Evolutionary conservation across 2,888 invertebrate species (phyloP).

Genomic region (Drosophila pegasa): DNA sequence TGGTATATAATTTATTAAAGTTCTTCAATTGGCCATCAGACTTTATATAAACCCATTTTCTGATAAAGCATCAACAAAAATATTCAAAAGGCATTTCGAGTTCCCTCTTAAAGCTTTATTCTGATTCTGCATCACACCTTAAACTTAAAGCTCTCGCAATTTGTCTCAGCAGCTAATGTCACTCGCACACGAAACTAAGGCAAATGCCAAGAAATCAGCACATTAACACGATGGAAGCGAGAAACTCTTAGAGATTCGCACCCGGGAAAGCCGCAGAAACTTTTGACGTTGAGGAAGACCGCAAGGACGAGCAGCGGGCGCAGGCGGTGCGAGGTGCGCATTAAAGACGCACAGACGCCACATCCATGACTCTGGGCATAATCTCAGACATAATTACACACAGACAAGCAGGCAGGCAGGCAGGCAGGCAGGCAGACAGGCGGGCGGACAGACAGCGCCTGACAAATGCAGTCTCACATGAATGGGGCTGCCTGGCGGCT

Average conservation of each 20-base stretch:
- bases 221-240: conserved; percentile 39
- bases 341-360: conserved; percentile 40
- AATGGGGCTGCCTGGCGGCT: conserved; percentile 46
- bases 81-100: not conserved
- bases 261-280: conserved; percentile 64
- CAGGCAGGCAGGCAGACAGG: not conserved
- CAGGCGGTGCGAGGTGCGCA: conserved; percentile 21
- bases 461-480: conserved; percentile 76
- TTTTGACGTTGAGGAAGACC: conserved; percentile 63
- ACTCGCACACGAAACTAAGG: conserved; percentile 32
- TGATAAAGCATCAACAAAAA: not conserved
- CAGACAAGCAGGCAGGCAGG: conserved; percentile 31
- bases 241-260: conserved; percentile 51
- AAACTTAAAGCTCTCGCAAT: not conserved
- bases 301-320: conserved; percentile 30
- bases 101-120: not conserved
- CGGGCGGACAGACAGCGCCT: conserved; percentile 34
- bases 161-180: conserved; percentile 32
- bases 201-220: conserved; percentile 59
- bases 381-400: conserved; percentile 80
- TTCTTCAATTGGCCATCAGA: not conserved
- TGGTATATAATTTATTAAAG: too few relatives aligned
- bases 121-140: too few relatives aligned
- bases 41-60: not conserved
- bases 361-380: conserved; percentile 71